A percentile compares a stretch with the other conserved stretches of the same genome.
These are phyloP conservation scores for Ceratina calcarata DNA, from an alignment of 1,140 invertebrate genomes.

Conservation along the genomic window DNA sequence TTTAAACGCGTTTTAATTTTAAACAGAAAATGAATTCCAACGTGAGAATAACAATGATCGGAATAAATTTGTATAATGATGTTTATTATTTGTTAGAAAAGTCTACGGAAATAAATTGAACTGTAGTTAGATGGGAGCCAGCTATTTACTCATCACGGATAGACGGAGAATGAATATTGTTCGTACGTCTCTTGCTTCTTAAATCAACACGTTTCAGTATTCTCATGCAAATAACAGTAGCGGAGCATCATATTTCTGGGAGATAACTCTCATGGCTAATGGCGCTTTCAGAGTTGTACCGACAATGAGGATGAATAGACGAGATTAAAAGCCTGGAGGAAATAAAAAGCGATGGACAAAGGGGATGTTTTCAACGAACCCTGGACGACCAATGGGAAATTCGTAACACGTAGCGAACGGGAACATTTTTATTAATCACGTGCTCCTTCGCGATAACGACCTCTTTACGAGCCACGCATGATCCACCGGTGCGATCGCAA, in stretches of 20 bases:
- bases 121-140: no score
- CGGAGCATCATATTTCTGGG: background rate
- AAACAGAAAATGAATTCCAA: no score
- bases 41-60: no score
- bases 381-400: background rate
- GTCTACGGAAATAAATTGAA: no score
- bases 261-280: background rate
- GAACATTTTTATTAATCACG: conserved; percentile 24
- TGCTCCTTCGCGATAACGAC: conserved; percentile 18
- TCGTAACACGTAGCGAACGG: conserved; percentile 16
- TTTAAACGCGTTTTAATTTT: no score
- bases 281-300: background rate
- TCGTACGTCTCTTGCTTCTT: no score
- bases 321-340: conserved; percentile 1
- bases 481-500: conserved; percentile 17
- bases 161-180: no score
- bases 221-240: background rate
- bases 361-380: background rate
- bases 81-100: no score
- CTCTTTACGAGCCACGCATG: conserved; percentile 8
- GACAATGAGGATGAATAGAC: background rate
- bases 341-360: no score
- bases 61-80: no score
- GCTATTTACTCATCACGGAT: no score
- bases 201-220: background rate